Evolutionary conservation across 1,140 invertebrate genomes (phyloP), one percentile per base, ranked within the genome.

Genomic region (Antheraea pernyi): DNA sequence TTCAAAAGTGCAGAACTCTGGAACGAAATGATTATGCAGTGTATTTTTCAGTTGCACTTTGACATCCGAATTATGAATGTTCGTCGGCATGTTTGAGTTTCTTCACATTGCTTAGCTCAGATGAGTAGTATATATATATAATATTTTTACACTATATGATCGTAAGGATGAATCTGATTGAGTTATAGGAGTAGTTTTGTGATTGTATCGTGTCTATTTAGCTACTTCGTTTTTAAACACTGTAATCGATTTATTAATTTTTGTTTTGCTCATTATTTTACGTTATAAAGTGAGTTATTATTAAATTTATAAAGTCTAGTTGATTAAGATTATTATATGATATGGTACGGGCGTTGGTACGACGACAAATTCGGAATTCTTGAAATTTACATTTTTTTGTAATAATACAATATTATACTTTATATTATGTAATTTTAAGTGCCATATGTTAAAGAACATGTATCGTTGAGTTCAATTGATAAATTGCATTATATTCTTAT

Each of bases 131-230:
- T 53, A 65, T 63, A 63, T 18, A 82, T 82, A 79, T 78, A 80
- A 79, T 80, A 75, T 76, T 78, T 53, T 81, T 85, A 87, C 77
- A 75, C 72, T 71, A 42, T 42, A 42, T 11, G 69, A 72, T 67
- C 74, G 70, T 85, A 82, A 83, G 80, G 71, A 82, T 81, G 80
- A 86, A 84, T 86, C 83, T 84, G 86, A 88, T 42, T 42, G 39
- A 42, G 2, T 3, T 86, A 86, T 84, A 86, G 78, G 85, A 83
- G 73, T 70, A 82, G 64, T 77, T 86, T 82, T 84, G 79, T 78
- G 80, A 88, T 86, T 66, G 71, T 77, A 74, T 80, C 65, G 78
- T 80, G 78, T 85, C 82, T 77, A 86, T 81, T 81, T 79, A 70
- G 75, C 80, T 78, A 67, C 76, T 82, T 76, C 76, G 70, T 72